Evolutionary conservation across 2,797 vertebrate genomes (phyloP).

Genomic region (Ceyx erithaca): DNA sequence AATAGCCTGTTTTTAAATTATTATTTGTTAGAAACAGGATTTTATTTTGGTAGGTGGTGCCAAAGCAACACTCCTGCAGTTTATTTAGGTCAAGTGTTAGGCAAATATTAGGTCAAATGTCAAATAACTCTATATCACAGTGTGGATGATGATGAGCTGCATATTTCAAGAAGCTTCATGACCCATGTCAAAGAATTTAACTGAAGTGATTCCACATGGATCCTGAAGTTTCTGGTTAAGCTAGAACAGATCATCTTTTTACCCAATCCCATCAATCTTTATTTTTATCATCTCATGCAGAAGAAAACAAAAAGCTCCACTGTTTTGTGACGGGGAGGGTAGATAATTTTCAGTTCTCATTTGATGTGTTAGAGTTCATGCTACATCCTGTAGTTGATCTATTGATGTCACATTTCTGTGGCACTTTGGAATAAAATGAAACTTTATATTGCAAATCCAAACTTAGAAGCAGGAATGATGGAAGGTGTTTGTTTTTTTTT

Average conservation of each 20-base stretch:
- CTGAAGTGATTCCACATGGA: neutral
- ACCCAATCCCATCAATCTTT: neutral
- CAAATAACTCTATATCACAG: neutral
- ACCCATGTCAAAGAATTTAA: neutral
- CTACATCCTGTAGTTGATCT: neutral
- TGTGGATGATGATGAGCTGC: neutral
- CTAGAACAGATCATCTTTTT: neutral
- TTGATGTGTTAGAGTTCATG: neutral
- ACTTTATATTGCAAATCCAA: neutral
- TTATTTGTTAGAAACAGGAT: neutral
- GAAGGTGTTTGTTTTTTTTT: neutral
- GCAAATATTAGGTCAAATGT: neutral
- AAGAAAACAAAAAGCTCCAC: neutral
- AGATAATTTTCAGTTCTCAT: neutral
- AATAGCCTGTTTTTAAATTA: rapidly evolving
- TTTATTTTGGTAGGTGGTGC: neutral
- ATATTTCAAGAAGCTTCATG: neutral
- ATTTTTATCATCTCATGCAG: neutral
- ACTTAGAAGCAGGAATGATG: neutral
- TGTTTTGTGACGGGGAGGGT: neutral
- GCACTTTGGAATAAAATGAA: neutral
- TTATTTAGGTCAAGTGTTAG: neutral
- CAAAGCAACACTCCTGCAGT: neutral
- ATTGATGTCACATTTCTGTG: neutral
- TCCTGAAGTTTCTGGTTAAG: neutral